These are phyloP conservation scores for Ctenicera cuprea DNA, from an alignment of 2,888 invertebrate genomes.

Conservation along the genomic window DNA sequence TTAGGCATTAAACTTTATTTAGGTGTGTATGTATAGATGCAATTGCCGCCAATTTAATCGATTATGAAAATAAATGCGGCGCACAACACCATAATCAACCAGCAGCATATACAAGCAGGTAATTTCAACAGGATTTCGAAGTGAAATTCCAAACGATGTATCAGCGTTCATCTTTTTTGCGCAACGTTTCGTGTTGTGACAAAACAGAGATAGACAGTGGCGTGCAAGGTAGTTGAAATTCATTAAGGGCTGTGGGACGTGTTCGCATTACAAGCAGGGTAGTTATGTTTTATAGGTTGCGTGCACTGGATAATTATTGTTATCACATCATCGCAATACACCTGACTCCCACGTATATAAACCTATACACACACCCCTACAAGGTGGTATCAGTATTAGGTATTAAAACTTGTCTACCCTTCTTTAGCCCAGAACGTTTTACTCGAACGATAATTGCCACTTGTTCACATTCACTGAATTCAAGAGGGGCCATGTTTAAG, in stretches of 20 bases:
- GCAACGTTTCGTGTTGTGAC: background rate
- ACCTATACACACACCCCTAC: slow-evolving; percentile 21
- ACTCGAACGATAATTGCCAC: slow-evolving; percentile 17
- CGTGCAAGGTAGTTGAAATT: slow-evolving; percentile 21
- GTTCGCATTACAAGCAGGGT: slow-evolving; percentile 46
- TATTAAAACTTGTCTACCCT: slow-evolving; percentile 2
- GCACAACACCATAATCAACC: slow-evolving; percentile 35
- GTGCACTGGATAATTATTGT: slow-evolving; percentile 54
- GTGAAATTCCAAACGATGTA: background rate
- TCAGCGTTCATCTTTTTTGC: slow-evolving; percentile 4
- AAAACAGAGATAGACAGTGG: slow-evolving; percentile 10
- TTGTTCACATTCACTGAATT: slow-evolving; percentile 22
- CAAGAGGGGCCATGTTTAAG: background rate
- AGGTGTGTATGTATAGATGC: background rate
- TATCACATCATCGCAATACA: slow-evolving; percentile 56
- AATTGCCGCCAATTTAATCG: slow-evolving; percentile 42
- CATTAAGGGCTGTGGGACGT: slow-evolving; percentile 40
- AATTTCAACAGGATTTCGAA: slow-evolving; percentile 25
- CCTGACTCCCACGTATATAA: slow-evolving; percentile 49
- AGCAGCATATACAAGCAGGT: slow-evolving; percentile 25
- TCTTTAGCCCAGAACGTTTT: slow-evolving; percentile 14
- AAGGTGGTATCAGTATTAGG: background rate
- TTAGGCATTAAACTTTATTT: too few species aligned
- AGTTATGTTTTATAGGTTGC: slow-evolving; percentile 53
- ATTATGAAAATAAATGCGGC: slow-evolving; percentile 36